Base-by-base conservation (phyloP, 2,113 vertebrate species). In the Hippoglossus stenolepis region DNA sequence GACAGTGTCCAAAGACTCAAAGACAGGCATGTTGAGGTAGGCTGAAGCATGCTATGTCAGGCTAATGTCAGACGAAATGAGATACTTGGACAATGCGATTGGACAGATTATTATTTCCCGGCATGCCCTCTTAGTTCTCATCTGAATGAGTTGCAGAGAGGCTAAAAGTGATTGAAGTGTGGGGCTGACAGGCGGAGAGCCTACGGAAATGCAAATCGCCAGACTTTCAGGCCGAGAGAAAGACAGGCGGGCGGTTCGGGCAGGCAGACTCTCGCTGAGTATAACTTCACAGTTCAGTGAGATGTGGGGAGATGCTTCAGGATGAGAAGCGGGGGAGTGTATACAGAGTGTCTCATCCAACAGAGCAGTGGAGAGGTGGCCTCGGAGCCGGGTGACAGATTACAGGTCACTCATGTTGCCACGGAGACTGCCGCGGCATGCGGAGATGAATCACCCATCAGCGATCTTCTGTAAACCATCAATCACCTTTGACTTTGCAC, bases 361-460 rank as follows among this genome's bases (percentile, higher is more conserved):
- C 70, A 43, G 75, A 62, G 74, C 63, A 54, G 79, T 53, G 63
- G 79, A 71, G 85, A 87, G 86, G 87, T 90, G 86, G 88, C 87
- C 88, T 91, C 86, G 85, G 89, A 88, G 89, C 69, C 56, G 71
- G 85, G 79, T 93, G 90, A 93, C 92, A 92, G 86, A 93, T 94
- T 93, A 90, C 93, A 90, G 92, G 87, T 93, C 92, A 85, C 81
- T 86, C 79, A 76, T 87, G 89, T 86, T 91, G 91, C 91, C 82
- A 88, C 87, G 64, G 87, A 80, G 87, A 91, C 87, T 84, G 83
- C 82, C 35, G 75, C 76, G 54, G 75, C 93, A 89, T 87, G 90
- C 82, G 66, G 87, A 93, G 91, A 94, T 92, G 84, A 94, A 93
- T 93, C 80, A 83, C 91, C 91, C 91, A 93, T 93, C 93, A 92